Evolutionary conservation across 2,113 vertebrate species (phyloP).

Genomic region (Cygnus buccinator): DNA sequence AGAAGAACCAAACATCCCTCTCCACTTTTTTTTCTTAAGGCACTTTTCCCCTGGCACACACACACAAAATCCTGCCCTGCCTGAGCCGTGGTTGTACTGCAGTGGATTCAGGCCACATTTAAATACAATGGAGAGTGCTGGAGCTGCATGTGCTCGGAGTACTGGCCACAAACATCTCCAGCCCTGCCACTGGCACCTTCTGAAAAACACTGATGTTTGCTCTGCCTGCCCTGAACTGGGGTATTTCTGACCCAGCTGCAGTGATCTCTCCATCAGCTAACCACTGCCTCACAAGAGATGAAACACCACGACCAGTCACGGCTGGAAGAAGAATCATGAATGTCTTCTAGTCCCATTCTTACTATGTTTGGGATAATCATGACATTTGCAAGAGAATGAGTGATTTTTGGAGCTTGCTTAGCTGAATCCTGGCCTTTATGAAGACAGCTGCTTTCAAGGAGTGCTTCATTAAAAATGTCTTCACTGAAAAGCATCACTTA

Average conservation of each 20-base stretch:
- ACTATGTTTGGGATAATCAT: neutral
- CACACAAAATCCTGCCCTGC: neutral
- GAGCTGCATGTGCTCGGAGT: fast-evolving
- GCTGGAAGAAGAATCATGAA: neutral
- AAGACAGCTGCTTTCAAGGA: neutral
- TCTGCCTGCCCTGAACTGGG: neutral
- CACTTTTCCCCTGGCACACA: neutral
- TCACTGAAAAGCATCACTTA: neutral
- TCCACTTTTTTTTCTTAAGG: neutral
- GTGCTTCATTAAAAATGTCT: neutral
- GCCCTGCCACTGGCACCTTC: neutral
- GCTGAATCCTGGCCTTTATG: neutral
- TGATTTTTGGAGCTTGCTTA: neutral
- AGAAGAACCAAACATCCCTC: neutral
- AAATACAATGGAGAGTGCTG: neutral
- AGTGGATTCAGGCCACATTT: neutral
- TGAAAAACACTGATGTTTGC: neutral
- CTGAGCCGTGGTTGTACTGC: fast-evolving
- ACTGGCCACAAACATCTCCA: neutral
- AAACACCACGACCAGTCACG: neutral
- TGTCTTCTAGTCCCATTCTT: neutral
- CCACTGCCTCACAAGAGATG: neutral
- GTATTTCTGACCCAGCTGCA: neutral
- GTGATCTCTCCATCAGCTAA: neutral
- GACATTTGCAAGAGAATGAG: neutral